These are phyloP conservation scores for Halocynthia aurantium DNA, from an alignment of 23 tunicate genomes.

Conservation along the genomic window DNA sequence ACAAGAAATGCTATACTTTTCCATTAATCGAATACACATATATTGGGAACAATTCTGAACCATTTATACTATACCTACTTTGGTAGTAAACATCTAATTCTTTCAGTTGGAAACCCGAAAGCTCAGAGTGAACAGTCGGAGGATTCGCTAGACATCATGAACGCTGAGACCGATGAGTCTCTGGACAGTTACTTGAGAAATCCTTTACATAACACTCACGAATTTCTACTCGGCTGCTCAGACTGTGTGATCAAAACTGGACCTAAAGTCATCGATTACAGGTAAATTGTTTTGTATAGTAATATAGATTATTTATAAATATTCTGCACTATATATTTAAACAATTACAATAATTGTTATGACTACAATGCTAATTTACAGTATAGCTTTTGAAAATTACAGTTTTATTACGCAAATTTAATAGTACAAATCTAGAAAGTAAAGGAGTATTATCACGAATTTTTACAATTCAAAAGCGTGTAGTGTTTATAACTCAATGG, in stretches of 20 bases:
- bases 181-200: constrained; percentile 70
- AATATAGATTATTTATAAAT: background rate
- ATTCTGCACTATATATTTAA: no score
- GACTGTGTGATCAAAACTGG: constrained; percentile 86
- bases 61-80: background rate
- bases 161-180: constrained; percentile 48
- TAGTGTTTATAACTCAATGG: no score
- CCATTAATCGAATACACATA: background rate
- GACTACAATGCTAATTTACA: no score
- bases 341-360: no score
- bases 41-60: background rate
- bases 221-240: constrained; percentile 79
- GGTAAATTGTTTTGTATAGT: constrained; percentile 19
- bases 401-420: no score
- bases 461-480: no score
- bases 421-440: no score
- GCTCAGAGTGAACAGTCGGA: constrained; percentile 24
- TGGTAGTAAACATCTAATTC: background rate
- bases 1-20: background rate
- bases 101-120: constrained; percentile 17
- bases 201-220: constrained; percentile 88
- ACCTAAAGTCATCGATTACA: constrained; percentile 65
- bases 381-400: no score
- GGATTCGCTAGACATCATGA: constrained; percentile 24
- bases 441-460: no score